Conservation (phyloP, 2,888 invertebrate species). For the Polydrusus pterygomalis region DNA sequence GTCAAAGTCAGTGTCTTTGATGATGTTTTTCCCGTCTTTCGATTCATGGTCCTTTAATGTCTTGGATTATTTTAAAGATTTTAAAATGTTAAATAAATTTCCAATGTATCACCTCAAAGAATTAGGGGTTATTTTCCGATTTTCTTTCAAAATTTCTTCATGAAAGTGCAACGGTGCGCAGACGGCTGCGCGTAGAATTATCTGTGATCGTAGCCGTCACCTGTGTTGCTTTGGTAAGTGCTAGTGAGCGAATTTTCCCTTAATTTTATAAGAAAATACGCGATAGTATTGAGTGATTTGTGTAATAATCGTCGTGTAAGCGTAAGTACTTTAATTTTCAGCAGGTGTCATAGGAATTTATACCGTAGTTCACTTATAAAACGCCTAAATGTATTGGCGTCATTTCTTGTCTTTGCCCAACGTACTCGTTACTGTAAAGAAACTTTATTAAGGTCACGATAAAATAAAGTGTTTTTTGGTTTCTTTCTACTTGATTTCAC, state of each 20-base stretch:
- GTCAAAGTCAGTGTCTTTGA: constrained; percentile 32
- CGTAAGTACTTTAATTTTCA: constrained; percentile 48
- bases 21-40: constrained; percentile 9
- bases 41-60: background rate
- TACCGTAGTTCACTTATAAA: constrained; percentile 56
- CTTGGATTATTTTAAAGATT: background rate
- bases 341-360: constrained; percentile 51
- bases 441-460: constrained; percentile 47
- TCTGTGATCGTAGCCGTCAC: constrained; percentile 55
- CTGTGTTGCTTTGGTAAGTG: constrained; percentile 54
- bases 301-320: constrained; percentile 41
- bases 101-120: background rate
- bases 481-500: background rate
- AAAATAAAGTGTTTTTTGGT: constrained; percentile 16
- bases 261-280: constrained; percentile 51
- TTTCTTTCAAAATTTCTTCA: constrained; percentile 31
- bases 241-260: constrained; percentile 39
- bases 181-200: constrained; percentile 46
- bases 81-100: constrained; percentile 12
- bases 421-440: constrained; percentile 48
- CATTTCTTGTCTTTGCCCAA: constrained; percentile 44
- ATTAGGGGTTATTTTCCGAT: constrained; percentile 1
- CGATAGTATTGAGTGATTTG: constrained; percentile 49
- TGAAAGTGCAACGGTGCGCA: constrained; percentile 50
- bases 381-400: constrained; percentile 50